Base-by-base conservation (phyloP, 2,113 vertebrate species). In the Rhizomys pruinosus region DNA sequence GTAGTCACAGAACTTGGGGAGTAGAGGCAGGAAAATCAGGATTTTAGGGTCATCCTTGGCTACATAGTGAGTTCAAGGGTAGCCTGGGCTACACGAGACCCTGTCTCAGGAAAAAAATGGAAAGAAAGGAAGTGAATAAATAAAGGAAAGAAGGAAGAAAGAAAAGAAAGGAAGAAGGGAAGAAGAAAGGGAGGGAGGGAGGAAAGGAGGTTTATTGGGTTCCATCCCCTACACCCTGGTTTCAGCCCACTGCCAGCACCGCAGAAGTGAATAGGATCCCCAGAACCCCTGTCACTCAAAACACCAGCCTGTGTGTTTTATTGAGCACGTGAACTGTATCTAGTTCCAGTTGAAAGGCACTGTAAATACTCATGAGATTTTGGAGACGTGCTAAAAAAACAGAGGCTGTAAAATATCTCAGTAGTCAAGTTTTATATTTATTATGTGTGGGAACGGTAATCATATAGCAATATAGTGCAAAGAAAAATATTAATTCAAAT, bases 401-500 rank as follows among this genome's bases (percentile, higher is more conserved):
- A 39, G 22, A 55, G 7, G 17, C 73, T 9, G 11, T 42, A n/a
- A 89, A 89, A 73, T 27, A 23, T 37, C 39, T 71, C 71, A 10
- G 17, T 7, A 44, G 44, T 55, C 90, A 42, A 11, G 55, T 68
- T 72, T 64, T 63, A 6, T 27, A 78, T 44, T 1, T 0, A 27
- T 78, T 42, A 16, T 7, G 27, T 64, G 9, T 71, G 73, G 34
- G 64, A 79, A 52, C 17, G 34, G 47, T 81, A 27, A 84, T 71
- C 10, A 9, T 20, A 34, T 32, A 52, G 12, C 12, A 64, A 6
- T 1, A 19, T 1, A 29, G 44, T 7, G 20, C 34, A 76, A 93
- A 85, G 59, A 34, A 52, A 88, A 95, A 71, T 77, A n/a, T 47
- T 59, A 55, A 88, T 81, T 47, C 42, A 47, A 85, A 71, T 47